Evolutionary conservation across 2,797 vertebrate species (phyloP).

Genomic region (Myripristis jacobus): DNA sequence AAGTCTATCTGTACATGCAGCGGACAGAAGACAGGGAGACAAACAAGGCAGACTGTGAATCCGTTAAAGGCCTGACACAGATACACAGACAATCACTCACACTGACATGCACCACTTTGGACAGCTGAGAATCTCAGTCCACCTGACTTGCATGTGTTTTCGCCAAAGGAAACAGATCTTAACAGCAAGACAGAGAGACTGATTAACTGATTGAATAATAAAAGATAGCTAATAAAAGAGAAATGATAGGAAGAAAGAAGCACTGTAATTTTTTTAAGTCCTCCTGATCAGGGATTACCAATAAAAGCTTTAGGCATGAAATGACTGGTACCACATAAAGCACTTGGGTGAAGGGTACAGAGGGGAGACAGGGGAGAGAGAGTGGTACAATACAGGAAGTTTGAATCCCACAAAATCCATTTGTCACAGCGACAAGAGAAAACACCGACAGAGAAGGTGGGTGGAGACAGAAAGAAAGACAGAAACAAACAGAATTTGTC

Average conservation of each 20-base stretch:
- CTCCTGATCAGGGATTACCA: not conserved
- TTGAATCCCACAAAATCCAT: constrained; percentile 19
- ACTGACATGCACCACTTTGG: too few relatives aligned
- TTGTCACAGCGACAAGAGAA: constrained; percentile 16
- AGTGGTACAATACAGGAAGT: constrained; percentile 20
- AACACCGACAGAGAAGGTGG: constrained; percentile 5
- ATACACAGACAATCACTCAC: too few relatives aligned
- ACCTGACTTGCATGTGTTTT: too few relatives aligned
- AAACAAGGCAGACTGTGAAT: too few relatives aligned
- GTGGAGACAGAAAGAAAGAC: not conserved
- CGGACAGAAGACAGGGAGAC: too few relatives aligned
- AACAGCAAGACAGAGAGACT: not conserved
- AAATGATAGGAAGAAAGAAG: not conserved
- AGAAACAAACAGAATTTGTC: not conserved
- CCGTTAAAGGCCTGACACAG: too few relatives aligned
- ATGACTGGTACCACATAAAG: not conserved
- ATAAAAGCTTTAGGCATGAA: not conserved
- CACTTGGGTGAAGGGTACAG: not conserved
- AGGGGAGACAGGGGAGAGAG: constrained; percentile 2
- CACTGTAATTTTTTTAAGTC: constrained; percentile 5
- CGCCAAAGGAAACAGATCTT: too few relatives aligned
- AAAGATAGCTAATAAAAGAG: too few relatives aligned
- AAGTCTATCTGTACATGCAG: too few relatives aligned
- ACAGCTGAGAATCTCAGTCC: too few relatives aligned
- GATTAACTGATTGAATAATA: constrained; percentile 16